Evolutionary conservation across 2,888 invertebrate species (phyloP), one percentile per base, ranked within the genome.

Genomic region (Adelphocoris suturalis): DNA sequence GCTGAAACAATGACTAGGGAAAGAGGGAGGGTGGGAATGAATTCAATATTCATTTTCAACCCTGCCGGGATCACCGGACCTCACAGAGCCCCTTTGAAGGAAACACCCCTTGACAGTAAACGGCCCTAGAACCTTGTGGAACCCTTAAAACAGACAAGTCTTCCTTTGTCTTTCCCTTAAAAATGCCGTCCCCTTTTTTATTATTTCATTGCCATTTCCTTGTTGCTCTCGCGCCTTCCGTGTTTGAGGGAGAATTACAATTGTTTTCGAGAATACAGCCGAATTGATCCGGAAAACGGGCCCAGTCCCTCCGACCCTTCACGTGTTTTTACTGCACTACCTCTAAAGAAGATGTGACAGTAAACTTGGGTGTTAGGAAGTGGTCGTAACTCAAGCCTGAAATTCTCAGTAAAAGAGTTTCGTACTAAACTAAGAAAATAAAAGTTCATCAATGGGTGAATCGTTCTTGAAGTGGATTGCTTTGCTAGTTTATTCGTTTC

Each of bases 381-480:
- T 14, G 82, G 52, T 82, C 52, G 82, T 82, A 82, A 82, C 47
- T 23, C 12, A 52, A 78, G 82, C 47, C 27, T 23, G 82, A 82
- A 82, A 23, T 23, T 68, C 82, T 19, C 52, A 23, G 78, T 52
- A 19, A 48, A 82, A 52, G 82, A 82, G 48, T 82, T 52, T 82
- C 52, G 11, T 52, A 23, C 82, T 27, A 23, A 52, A 82, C 48
- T 48, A 52, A 82, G 48, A 48, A 23, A 52, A 52, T 68, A 52
- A 82, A 52, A 82, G 82, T 23, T 47, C 82, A 82, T 82, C 48
- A 52, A 82, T 82, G 48, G 82, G 52, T 47, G 82, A 19, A 78
- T 68, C 68, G 68, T 23, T 68, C 23, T 68, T 0, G 14, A 23
- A 68, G 68, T 68, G 68, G 68, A 68, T 68, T 68, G 68, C 68